Conservation (phyloP, 1,140 invertebrate species). For the Hypothenemus hampei region DNA sequence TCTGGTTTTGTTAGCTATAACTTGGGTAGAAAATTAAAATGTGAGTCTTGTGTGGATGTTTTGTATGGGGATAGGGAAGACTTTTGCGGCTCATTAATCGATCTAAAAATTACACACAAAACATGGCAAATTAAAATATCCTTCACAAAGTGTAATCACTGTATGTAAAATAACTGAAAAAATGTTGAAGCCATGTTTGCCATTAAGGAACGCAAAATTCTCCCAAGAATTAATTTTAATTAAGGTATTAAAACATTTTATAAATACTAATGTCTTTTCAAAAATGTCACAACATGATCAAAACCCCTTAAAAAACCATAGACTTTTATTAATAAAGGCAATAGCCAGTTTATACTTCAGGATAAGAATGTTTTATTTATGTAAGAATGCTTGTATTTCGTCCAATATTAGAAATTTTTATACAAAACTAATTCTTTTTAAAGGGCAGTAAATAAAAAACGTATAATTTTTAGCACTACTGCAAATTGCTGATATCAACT, state of each 20-base stretch:
- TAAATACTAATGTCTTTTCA: neutral
- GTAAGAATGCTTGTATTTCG: too few relatives aligned
- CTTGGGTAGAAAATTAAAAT: conserved; percentile 16
- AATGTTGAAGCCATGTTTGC: neutral
- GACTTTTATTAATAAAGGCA: neutral
- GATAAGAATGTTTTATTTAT: conserved; percentile 1
- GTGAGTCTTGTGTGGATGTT: conserved; percentile 17
- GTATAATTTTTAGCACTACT: too few relatives aligned
- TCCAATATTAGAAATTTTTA: too few relatives aligned
- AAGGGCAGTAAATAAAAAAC: too few relatives aligned
- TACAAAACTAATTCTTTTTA: too few relatives aligned
- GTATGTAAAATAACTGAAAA: conserved; percentile 7
- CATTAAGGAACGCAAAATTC: neutral
- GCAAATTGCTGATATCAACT: too few relatives aligned
- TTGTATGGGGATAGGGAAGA: conserved; percentile 19
- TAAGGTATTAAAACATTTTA: conserved; percentile 5
- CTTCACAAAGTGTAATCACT: neutral
- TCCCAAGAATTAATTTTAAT: neutral
- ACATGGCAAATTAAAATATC: conserved; percentile 5
- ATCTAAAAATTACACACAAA: conserved; percentile 17
- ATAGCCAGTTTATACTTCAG: neutral
- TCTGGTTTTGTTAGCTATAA: conserved; percentile 26
- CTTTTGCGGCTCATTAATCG: conserved; percentile 13
- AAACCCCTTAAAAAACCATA: neutral
- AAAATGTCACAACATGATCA: neutral